Percentiles rank a stretch among this genome's conserved stretches.
Conservation (phyloP, 1,140 invertebrate species). For the Sogatella furcifera region DNA sequence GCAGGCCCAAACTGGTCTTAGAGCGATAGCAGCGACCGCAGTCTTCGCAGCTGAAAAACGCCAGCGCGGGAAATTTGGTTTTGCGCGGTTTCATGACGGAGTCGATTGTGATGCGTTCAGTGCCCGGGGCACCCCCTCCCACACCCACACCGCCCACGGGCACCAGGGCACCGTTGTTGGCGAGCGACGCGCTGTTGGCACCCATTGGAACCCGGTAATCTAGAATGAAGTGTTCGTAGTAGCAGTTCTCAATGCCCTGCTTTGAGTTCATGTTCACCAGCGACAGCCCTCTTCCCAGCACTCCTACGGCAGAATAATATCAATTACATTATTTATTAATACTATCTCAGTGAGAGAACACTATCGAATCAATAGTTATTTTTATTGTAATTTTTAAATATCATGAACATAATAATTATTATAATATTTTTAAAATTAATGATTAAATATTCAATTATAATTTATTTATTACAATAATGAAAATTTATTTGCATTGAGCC, state of each 20-base stretch:
- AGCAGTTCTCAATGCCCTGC: not conserved
- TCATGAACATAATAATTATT: too few relatives aligned
- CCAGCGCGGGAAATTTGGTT: slow-evolving; percentile 8
- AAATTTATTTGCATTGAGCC: too few relatives aligned
- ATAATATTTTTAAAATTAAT: too few relatives aligned
- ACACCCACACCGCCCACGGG: too few relatives aligned
- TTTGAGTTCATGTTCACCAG: not conserved
- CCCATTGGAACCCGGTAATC: not conserved
- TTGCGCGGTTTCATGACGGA: slow-evolving; percentile 8
- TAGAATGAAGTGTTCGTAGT: not conserved
- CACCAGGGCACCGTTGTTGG: not conserved
- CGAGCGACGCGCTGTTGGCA: not conserved
- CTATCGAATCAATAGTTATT: too few relatives aligned
- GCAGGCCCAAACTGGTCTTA: slow-evolving; percentile 38
- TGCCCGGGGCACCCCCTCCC: not conserved
- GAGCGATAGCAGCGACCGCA: slow-evolving; percentile 37
- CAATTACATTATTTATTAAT: too few relatives aligned
- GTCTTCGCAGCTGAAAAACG: slow-evolving; percentile 27
- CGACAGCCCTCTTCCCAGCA: not conserved
- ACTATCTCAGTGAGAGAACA: too few relatives aligned
- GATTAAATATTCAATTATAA: too few relatives aligned
- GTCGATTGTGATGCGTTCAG: not conserved
- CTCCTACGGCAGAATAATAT: too few relatives aligned
- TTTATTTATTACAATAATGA: too few relatives aligned
- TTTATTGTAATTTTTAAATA: too few relatives aligned